Conservation (phyloP, 2,113 vertebrate genomes). For the Tetrax tetrax region DNA sequence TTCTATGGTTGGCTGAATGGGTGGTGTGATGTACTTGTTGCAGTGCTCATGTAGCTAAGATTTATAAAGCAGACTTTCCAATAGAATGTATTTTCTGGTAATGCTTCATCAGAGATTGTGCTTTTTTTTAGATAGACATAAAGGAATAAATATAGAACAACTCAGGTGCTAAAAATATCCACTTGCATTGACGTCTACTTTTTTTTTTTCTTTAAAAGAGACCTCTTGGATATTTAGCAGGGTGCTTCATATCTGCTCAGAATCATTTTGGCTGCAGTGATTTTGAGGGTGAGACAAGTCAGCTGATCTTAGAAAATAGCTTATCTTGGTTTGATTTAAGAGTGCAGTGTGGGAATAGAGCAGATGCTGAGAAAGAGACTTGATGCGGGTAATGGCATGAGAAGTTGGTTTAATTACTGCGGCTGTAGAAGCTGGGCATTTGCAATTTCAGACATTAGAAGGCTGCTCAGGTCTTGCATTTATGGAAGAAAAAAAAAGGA, state of each 20-base stretch:
- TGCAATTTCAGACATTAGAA: background rate
- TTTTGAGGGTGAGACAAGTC: conserved; percentile 5
- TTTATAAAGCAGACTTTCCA: background rate
- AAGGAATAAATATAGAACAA: conserved; percentile 48
- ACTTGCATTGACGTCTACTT: background rate
- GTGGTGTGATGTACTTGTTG: background rate
- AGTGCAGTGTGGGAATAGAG: conserved; percentile 10
- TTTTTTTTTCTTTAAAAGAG: background rate
- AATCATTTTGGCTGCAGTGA: background rate
- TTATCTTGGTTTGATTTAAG: conserved; percentile 34
- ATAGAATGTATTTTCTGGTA: background rate
- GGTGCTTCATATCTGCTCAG: background rate
- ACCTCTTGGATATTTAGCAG: conserved; percentile 20
- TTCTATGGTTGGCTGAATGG: background rate
- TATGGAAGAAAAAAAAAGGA: background rate
- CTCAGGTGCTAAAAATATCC: conserved; percentile 32
- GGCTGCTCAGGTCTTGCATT: background rate
- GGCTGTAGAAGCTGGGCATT: conserved; percentile 28
- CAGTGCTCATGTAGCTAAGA: background rate
- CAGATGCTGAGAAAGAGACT: background rate
- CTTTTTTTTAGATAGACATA: background rate
- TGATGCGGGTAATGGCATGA: conserved; percentile 13
- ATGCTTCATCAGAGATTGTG: background rate
- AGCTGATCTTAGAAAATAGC: conserved; percentile 37
- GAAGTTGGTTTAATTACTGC: conserved; percentile 48